These are phyloP conservation scores for Drosophila pallidifrons DNA, from an alignment of 1,140 invertebrate species.

Conservation along the genomic window DNA sequence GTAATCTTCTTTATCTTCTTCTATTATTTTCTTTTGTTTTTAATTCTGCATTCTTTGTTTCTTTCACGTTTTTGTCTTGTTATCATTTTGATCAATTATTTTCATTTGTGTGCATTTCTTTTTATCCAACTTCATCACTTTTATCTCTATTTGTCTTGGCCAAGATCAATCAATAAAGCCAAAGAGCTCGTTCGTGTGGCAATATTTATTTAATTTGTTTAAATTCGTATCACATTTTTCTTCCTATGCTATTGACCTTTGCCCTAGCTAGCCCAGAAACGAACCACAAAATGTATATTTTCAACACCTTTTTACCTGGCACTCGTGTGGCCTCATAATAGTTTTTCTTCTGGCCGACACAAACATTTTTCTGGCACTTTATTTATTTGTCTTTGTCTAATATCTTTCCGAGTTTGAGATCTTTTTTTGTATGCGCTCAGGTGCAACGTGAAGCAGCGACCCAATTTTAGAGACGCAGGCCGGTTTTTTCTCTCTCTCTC, in stretches of 20 bases:
- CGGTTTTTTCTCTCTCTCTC: conserved; percentile 15
- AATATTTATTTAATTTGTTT: conserved; percentile 53
- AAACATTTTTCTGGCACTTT: conserved; percentile 15
- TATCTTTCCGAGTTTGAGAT: conserved; percentile 42
- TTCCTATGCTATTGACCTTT: conserved; percentile 63
- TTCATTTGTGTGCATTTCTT: neutral
- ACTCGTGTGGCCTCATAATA: conserved; percentile 8
- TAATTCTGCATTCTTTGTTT: neutral
- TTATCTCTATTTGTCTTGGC: conserved; percentile 3
- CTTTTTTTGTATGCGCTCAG: conserved; percentile 41
- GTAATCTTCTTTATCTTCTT: neutral
- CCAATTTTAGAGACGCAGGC: conserved; percentile 57
- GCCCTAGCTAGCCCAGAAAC: too few species aligned
- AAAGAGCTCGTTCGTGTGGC: conserved; percentile 8
- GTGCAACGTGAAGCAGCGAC: conserved; percentile 50
- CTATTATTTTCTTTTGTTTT: neutral
- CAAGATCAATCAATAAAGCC: neutral
- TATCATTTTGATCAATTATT: neutral
- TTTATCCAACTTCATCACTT: neutral
- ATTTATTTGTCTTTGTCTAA: conserved; percentile 43
- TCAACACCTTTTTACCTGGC: conserved; percentile 56
- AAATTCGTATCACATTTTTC: conserved; percentile 27
- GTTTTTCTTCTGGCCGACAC: conserved; percentile 1
- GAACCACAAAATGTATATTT: too few species aligned
- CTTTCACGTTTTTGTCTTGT: neutral